phyloP scores from a whole-genome alignment of 2,888 invertebrate species.

The Drosophila dives region DNA sequence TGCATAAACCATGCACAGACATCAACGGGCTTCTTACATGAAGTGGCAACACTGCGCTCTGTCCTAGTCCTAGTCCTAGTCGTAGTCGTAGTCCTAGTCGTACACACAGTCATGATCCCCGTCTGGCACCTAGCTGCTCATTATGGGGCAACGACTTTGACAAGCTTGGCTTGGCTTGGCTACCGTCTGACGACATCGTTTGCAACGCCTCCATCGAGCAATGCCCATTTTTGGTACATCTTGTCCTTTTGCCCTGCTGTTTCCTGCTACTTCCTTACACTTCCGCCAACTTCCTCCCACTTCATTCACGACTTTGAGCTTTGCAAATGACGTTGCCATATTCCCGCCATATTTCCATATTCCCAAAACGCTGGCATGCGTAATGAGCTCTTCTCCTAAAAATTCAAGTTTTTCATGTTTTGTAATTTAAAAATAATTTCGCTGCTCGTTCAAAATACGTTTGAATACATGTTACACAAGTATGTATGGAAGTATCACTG shows the following conservation, averaged over 20 bases:
- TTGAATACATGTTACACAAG: conserved; percentile 7
- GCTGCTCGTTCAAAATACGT: conserved; percentile 39
- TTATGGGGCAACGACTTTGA: conserved; percentile 63
- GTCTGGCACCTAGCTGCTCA: conserved; percentile 68
- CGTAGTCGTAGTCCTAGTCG: conserved; percentile 24
- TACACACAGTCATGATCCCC: background rate
- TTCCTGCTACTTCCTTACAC: conserved; percentile 14
- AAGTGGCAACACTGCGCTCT: conserved; percentile 32
- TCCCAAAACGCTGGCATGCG: conserved; percentile 72
- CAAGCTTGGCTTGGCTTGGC: conserved; percentile 37
- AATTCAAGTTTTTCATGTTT: conserved; percentile 62
- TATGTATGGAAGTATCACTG: background rate
- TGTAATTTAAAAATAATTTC: conserved; percentile 75
- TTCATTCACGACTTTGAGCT: conserved; percentile 22
- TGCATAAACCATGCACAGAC: conserved; percentile 80
- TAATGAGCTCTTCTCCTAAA: conserved; percentile 61
- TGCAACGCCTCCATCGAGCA: conserved; percentile 44
- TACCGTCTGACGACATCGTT: conserved; percentile 24
- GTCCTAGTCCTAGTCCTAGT: conserved; percentile 46
- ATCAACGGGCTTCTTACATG: conserved; percentile 70
- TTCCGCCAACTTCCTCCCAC: conserved; percentile 12
- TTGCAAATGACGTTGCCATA: conserved; percentile 45
- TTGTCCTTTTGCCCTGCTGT: conserved; percentile 55
- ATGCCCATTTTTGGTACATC: conserved; percentile 48
- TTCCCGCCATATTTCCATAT: conserved; percentile 58